Evolutionary conservation across 2,888 invertebrate genomes (phyloP).

Genomic region (Cataglyphis cursor): DNA sequence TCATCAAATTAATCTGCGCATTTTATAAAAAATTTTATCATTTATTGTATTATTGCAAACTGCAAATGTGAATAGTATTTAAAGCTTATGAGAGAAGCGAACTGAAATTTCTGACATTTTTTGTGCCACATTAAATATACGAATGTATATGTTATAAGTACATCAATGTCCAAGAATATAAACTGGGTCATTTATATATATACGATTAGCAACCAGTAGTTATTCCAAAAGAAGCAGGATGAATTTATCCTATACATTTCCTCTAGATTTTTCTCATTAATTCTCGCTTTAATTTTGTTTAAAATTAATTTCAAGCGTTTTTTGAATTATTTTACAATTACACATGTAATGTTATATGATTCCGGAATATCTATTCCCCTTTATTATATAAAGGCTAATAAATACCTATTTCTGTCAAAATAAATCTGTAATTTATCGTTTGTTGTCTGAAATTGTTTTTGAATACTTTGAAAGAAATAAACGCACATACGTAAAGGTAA

Average conservation of each 20-base stretch:
- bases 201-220: conserved; percentile 3
- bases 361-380: not conserved
- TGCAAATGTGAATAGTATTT: not conserved
- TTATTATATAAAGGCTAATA: not conserved
- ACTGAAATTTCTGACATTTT: not conserved
- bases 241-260: not conserved
- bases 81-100: not conserved
- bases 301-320: conserved; percentile 10
- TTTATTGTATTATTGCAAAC: not conserved
- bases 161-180: conserved; percentile 19
- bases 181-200: conserved; percentile 34
- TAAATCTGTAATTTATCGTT: not conserved
- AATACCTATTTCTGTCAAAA: not conserved
- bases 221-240: not conserved
- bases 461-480: not conserved
- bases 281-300: not conserved
- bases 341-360: not conserved
- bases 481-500: not conserved
- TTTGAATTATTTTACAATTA: not conserved
- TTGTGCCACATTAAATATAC: not conserved
- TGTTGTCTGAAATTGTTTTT: not conserved
- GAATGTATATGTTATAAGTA: not conserved
- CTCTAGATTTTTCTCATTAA: not conserved
- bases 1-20: not conserved
- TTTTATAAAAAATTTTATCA: not conserved